These are phyloP conservation scores for Azorinus chamasolen DNA, from an alignment of 2,888 invertebrate genomes.

Conservation along the genomic window DNA sequence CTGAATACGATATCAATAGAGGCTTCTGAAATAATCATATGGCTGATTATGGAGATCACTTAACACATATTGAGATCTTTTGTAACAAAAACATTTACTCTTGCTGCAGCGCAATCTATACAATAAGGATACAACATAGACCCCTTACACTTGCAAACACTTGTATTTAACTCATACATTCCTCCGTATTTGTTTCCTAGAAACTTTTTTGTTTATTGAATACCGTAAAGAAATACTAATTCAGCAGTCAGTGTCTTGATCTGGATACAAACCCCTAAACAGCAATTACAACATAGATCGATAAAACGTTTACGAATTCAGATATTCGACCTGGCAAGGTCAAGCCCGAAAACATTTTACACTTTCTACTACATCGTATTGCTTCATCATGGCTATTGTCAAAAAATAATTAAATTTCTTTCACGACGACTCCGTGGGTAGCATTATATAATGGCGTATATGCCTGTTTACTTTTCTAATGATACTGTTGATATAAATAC, in stretches of 20 bases:
- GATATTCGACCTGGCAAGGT: too few species aligned
- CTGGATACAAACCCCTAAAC: too few species aligned
- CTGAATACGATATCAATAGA: neutral
- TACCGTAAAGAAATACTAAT: too few species aligned
- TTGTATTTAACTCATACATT: too few species aligned
- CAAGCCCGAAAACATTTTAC: too few species aligned
- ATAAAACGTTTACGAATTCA: too few species aligned
- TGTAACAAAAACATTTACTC: conserved; percentile 2
- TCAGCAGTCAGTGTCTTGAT: too few species aligned
- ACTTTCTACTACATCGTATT: too few species aligned
- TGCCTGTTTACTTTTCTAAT: conserved; percentile 30
- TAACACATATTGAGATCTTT: neutral
- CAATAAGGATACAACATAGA: neutral
- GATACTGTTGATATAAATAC: conserved; percentile 28
- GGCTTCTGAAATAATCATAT: neutral
- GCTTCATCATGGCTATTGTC: conserved; percentile 1
- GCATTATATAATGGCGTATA: conserved; percentile 15
- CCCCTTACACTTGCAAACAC: too few species aligned
- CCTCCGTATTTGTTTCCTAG: too few species aligned
- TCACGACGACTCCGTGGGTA: conserved; percentile 34
- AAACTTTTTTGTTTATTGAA: too few species aligned
- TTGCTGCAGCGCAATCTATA: neutral
- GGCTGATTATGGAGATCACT: neutral
- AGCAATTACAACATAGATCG: too few species aligned
- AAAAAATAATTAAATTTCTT: conserved; percentile 40